Conservation (phyloP, 2,888 invertebrate species). For the Drosophila cyrtoloma region DNA sequence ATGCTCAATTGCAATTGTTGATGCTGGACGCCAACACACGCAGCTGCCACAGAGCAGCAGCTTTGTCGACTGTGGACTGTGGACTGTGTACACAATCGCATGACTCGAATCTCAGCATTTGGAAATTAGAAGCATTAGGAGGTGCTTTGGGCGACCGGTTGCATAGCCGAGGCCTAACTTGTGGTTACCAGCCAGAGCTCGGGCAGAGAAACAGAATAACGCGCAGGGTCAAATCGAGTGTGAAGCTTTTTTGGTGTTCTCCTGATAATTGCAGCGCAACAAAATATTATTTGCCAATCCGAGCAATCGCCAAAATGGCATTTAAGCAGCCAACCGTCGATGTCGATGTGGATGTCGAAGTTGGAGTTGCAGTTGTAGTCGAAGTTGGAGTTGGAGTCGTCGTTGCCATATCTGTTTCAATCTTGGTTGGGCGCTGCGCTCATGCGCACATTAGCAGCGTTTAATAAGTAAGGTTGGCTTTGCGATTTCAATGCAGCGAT, state of each 20-base stretch:
- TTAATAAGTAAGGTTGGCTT: constrained; percentile 34
- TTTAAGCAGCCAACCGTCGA: constrained; percentile 29
- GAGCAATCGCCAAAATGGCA: constrained; percentile 59
- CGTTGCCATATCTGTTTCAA: constrained; percentile 57
- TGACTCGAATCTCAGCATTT: constrained; percentile 52
- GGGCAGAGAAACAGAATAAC: constrained; percentile 6
- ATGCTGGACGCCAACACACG: constrained; percentile 28
- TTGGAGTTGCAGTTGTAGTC: background rate
- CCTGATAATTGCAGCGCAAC: constrained; percentile 58
- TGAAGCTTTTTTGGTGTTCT: constrained; percentile 44
- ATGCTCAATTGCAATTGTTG: constrained; percentile 15
- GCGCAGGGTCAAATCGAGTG: constrained; percentile 70
- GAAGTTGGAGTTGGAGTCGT: background rate
- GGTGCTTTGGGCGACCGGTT: constrained; percentile 55
- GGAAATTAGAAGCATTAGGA: constrained; percentile 73
- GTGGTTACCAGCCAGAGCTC: constrained; percentile 25
- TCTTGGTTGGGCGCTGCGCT: constrained; percentile 49
- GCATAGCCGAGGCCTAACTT: constrained; percentile 24
- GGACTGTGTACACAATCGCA: constrained; percentile 40
- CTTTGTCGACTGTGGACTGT: background rate
- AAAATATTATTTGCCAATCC: constrained; percentile 60
- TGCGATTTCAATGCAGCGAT: constrained; percentile 59
- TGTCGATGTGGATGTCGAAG: constrained; percentile 9
- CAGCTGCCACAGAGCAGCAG: constrained; percentile 33
- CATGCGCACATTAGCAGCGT: constrained; percentile 55